Base-by-base conservation (phyloP, 2,113 vertebrate genomes). In the Pyxicephalus adspersus region DNA sequence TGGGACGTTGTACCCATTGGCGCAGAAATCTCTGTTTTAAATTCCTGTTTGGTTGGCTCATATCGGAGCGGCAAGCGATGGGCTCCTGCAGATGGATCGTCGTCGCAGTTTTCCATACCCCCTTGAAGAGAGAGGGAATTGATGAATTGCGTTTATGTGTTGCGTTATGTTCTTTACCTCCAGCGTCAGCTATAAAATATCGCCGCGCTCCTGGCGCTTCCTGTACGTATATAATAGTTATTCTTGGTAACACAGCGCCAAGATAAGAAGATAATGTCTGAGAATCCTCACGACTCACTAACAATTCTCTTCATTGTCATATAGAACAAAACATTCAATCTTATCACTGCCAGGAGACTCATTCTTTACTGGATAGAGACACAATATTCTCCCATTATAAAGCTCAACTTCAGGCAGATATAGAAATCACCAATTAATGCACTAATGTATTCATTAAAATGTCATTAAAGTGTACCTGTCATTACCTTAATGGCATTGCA, bases 41-140 rank as follows among this genome's bases (percentile, higher is more conserved):
- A 77, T 64, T 77, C 75, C 20, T 31, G 60, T 19, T 28, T 29
- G 26, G 18, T 77, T n/a, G 60, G n/a, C 58, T 76, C 11, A 8
- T 6, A 75, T 29, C 55, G 9, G 29, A 61, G 54, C 31, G 20
- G 16, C 50, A 23, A 29, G 58, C 19, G 25, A 65, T 31, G 15
- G 18, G 16, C 8, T 76, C 38, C 74, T 7, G 66, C 19, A 31
- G 38, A 64, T 64, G 38, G 25, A 52, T 77, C 7, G 15, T 29
- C 19, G 28, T 45, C 38, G 38, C 38, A 13, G 38, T 45, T 45
- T 45, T 13, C 17, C 3, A 34, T 4, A 65, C 16, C 64, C 19
- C 28, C 64, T 65, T 3, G 28, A 29, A 19, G 28, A 2, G 26
- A 31, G 64, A 65, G 7, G 26, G 28, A 65, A 28, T 65, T 50